Evolutionary conservation across 2,888 invertebrate species (phyloP), one percentile per base, ranked within the genome.

Genomic region (Synergus japonicus): DNA sequence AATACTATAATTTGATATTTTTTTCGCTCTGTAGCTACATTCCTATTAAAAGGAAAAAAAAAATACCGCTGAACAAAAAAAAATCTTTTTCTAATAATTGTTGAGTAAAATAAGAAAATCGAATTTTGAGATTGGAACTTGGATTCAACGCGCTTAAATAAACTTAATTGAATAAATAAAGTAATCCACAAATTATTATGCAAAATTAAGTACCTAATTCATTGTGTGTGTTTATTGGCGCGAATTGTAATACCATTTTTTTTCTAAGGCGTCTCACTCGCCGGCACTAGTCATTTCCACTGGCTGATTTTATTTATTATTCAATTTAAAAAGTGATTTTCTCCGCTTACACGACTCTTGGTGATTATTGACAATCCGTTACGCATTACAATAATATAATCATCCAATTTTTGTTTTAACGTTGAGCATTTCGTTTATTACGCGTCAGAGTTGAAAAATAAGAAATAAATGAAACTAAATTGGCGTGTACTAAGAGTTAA

Each of bases 231-330:
- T 46, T 46, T 54, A 29, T 73, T 73, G 54, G 37, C 49, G n/a
- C 69, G 69, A 69, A 29, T 18, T 49, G 9, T 29, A 58, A 58
- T 73, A 58, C 44, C 44, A 66, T 73, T 73, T n/a, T 10, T 67
- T 81, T 80, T 46, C 8, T 46, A 22, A 37, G 22, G 65, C 77
- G 82, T 83, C 84, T 83, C 81, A 86, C 87, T 88, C 86, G 86
- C 85, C 82, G 82, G 85, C 86, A 85, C 85, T 84, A 85, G 84
- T 85, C 76, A 80, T 80, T 86, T 82, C 86, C 82, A 86, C 86
- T 88, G 88, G 85, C 76, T 85, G 77, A 81, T 79, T 83, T 83
- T 81, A 80, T 86, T 89, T 87, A 87, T 88, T 88, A 77, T 85
- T 87, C 83, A 83, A 85, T 81, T 86, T 87, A 85, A 82, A 54